Evolutionary conservation across 2,113 vertebrate species (phyloP).

Genomic region (Bambusicola thoracicus): DNA sequence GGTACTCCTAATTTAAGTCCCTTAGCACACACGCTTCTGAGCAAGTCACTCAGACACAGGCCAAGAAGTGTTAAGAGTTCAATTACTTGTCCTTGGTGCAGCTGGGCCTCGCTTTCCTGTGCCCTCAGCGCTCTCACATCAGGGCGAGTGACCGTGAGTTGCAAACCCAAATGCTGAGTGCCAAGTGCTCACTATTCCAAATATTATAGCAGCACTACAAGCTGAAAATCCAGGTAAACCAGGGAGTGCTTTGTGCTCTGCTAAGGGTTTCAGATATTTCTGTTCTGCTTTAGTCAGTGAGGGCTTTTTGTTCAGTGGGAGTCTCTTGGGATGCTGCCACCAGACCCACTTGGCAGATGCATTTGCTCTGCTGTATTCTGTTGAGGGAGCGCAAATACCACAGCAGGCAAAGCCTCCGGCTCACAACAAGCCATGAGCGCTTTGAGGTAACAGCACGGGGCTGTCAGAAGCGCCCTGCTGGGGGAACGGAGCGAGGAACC

Average conservation of each 20-base stretch:
- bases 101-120: neutral
- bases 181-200: neutral
- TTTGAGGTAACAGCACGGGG: neutral
- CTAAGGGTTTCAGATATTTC: neutral
- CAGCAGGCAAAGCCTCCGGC: neutral
- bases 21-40: neutral
- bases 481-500: neutral
- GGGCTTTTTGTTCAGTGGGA: neutral
- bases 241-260: neutral
- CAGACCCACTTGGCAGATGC: neutral
- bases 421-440: neutral
- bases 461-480: neutral
- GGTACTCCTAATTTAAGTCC: neutral
- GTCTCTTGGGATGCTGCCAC: neutral
- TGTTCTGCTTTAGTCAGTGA: neutral
- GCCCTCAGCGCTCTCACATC: neutral
- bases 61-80: neutral
- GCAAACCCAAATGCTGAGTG: neutral
- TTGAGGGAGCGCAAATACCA: rapidly evolving
- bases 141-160: neutral
- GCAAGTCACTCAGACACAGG: neutral
- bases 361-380: neutral
- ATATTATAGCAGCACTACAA: neutral
- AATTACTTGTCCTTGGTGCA: neutral
- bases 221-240: neutral